Evolutionary conservation across 1,140 invertebrate genomes (phyloP), one percentile per base, ranked within the genome.

Genomic region (Lordiphosa mommai): DNA sequence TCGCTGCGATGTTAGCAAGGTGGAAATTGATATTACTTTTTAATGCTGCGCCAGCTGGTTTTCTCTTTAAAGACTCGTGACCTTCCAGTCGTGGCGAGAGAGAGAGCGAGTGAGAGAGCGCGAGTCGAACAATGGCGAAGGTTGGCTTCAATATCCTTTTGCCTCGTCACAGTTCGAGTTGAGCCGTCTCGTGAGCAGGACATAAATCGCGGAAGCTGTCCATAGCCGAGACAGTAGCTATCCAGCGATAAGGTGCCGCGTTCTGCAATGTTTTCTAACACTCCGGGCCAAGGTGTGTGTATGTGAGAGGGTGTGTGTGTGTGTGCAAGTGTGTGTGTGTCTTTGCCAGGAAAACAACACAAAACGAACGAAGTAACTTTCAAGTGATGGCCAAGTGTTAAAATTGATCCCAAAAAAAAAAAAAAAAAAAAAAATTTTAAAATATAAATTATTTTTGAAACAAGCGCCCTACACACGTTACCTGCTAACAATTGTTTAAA

Each of bases 21-120:
- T 77, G 72, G 77, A 84, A 84, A 84, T 84, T 84, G 77, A 84
- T 84, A 84, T 84, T 84, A 84, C 77, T 84, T 84, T 84, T 84
- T 84, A 84, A 84, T 84, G 77, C 77, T 84, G 77, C 60, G 72
- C 77, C 77, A 84, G 77, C 77, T 84, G 77, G 77, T 70, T 58
- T 84, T 65, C 51, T 59, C 41, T 47, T 59, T 38, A 40, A 41
- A 17, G 27, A 53, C 30, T 47, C 41, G 29, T 47, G 38, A 20
- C 38, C 38, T 41, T 41, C 38, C 38, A 41, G 38, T 41, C 57
- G 33, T 23, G 16, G 16, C 20, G 27, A 38, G 56, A 66, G 47
- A 30, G 48, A 34, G 51, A 50, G 32, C 34, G 41, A 61, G 52
- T 47, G 58, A 34, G 43, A 30, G 46, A 36, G 33, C 50, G 53